Evolutionary conservation across 2,888 invertebrate genomes (phyloP).

Genomic region (Nezara viridula): DNA sequence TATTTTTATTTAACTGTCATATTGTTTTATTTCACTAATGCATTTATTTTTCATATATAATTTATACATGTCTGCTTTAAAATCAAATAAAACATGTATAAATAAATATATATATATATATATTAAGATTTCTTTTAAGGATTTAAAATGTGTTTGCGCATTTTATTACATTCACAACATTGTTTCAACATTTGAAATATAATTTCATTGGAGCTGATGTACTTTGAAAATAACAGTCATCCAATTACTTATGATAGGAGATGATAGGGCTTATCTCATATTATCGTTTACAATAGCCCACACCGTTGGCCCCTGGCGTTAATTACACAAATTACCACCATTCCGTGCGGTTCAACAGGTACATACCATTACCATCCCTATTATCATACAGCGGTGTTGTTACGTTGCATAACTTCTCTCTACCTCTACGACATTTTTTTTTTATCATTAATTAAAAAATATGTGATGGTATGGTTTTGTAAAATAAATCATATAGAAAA

Average conservation of each 20-base stretch:
- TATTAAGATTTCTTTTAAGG: too few species aligned
- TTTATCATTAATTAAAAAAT: neutral
- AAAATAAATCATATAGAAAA: too few species aligned
- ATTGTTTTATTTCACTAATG: too few species aligned
- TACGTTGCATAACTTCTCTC: neutral
- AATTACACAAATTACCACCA: slow-evolving; percentile 1
- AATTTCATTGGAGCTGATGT: neutral
- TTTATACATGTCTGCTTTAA: too few species aligned
- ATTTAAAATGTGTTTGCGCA: too few species aligned
- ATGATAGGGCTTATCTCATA: neutral
- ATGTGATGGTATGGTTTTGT: too few species aligned
- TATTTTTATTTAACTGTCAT: too few species aligned
- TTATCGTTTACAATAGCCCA: neutral
- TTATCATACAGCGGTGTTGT: neutral
- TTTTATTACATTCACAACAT: too few species aligned
- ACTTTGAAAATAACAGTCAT: neutral
- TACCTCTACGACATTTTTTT: neutral
- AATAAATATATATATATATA: too few species aligned
- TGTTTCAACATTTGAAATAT: neutral
- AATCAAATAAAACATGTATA: too few species aligned
- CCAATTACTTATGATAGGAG: neutral
- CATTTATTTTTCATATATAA: too few species aligned
- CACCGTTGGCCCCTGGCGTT: neutral
- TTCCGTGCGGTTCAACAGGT: slow-evolving; percentile 2
- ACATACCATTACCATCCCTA: neutral